These are phyloP conservation scores for Drosophila recens DNA, from an alignment of 2,888 invertebrate genomes.

Conservation along the genomic window DNA sequence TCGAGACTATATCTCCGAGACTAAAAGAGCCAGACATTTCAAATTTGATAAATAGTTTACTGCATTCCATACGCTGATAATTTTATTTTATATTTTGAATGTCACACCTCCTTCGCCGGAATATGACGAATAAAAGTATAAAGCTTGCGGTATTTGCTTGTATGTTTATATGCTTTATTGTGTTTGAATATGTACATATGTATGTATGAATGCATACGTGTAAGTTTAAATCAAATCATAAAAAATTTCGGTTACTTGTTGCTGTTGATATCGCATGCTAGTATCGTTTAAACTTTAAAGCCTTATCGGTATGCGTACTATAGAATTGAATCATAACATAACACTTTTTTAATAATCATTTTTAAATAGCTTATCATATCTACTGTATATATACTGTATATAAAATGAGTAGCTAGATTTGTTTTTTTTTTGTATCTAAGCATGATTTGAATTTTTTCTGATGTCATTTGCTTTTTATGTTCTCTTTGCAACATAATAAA, in stretches of 20 bases:
- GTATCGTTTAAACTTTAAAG: constrained; percentile 10
- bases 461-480: constrained; percentile 7
- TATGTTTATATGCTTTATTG: too few species aligned
- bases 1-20: too few species aligned
- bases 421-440: constrained; percentile 2
- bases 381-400: neutral
- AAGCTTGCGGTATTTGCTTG: too few species aligned
- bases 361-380: constrained; percentile 23
- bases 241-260: constrained; percentile 1
- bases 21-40: too few species aligned
- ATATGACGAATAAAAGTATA: too few species aligned
- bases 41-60: too few species aligned
- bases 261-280: constrained; percentile 22
- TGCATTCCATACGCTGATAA: too few species aligned
- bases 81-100: too few species aligned
- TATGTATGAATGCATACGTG: too few species aligned
- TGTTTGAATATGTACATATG: too few species aligned
- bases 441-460: constrained; percentile 23
- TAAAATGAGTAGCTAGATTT: constrained; percentile 7
- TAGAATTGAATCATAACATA: neutral
- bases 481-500: neutral
- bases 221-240: neutral
- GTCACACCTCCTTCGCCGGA: too few species aligned
- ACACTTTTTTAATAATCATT: neutral
- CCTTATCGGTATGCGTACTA: constrained; percentile 22